These are phyloP conservation scores for Deilephila elpenor DNA, from an alignment of 2,888 invertebrate genomes.

Conservation along the genomic window DNA sequence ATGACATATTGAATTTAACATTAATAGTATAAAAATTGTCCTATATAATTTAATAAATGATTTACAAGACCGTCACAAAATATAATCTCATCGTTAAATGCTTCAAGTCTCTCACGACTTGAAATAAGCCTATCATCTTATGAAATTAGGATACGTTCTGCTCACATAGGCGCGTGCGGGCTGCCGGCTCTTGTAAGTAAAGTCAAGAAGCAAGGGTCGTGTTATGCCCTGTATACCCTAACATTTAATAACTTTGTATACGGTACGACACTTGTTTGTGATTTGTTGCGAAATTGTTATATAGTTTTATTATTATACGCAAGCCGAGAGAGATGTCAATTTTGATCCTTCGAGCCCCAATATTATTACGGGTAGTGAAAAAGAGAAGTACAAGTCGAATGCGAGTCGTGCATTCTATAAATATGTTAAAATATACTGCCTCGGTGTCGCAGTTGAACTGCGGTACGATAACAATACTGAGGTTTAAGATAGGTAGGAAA, in stretches of 20 bases:
- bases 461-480: no score
- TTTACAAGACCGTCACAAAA: no score
- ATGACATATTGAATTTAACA: no score
- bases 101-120: no score
- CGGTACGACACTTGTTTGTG: conserved; percentile 41
- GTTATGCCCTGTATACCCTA: conserved; percentile 35
- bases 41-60: no score
- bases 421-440: background rate
- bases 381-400: no score
- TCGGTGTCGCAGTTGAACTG: no score
- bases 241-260: conserved; percentile 30
- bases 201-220: conserved; percentile 22
- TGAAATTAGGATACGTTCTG: background rate
- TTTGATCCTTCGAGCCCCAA: background rate
- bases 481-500: no score
- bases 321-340: background rate
- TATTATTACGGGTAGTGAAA: background rate
- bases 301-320: conserved; percentile 3
- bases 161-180: background rate
- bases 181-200: background rate
- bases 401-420: background rate
- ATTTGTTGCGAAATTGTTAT: conserved; percentile 42
- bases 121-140: no score
- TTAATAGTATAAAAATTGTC: no score
- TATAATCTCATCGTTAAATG: no score